A percentile compares a stretch with the other conserved stretches of the same genome.
Evolutionary conservation across 2,113 vertebrate genomes (phyloP).

Genomic region (Pollimyrus isidori): DNA sequence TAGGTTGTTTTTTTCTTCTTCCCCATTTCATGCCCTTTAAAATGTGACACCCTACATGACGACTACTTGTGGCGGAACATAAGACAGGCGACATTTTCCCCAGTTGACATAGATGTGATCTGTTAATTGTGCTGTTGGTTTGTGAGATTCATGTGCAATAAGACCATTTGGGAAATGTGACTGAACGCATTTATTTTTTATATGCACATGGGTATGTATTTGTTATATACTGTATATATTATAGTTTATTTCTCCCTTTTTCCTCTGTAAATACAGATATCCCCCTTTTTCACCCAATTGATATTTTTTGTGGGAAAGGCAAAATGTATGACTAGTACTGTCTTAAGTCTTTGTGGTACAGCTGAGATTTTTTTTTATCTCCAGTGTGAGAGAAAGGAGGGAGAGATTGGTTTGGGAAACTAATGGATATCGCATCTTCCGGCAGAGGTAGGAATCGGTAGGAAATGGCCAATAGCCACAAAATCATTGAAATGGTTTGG

Average conservation of each 20-base stretch:
- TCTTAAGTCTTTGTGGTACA: slow-evolving; percentile 25
- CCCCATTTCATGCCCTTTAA: slow-evolving; percentile 35
- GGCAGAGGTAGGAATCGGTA: not conserved
- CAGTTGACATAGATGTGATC: slow-evolving; percentile 45
- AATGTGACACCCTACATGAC: slow-evolving; percentile 36
- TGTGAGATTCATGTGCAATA: slow-evolving; percentile 37
- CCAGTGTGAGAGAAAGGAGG: not conserved
- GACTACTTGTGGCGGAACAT: slow-evolving; percentile 44
- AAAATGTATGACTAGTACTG: slow-evolving; percentile 48
- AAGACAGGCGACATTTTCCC: slow-evolving; percentile 31
- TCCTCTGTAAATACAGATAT: slow-evolving; percentile 55
- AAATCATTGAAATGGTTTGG: not conserved
- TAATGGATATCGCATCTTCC: not conserved
- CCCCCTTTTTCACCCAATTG: slow-evolving; percentile 11
- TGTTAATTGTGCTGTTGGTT: slow-evolving; percentile 55
- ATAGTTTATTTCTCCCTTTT: slow-evolving; percentile 38
- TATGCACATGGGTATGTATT: slow-evolving; percentile 49
- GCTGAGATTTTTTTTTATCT: not conserved
- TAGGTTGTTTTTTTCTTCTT: slow-evolving; percentile 9
- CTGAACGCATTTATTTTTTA: slow-evolving; percentile 45
- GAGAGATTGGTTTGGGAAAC: not conserved
- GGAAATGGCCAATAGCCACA: not conserved
- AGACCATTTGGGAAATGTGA: slow-evolving; percentile 25
- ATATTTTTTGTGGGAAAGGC: slow-evolving; percentile 8
- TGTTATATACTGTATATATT: slow-evolving; percentile 38